These are phyloP conservation scores for Thermophis baileyi DNA, from an alignment of 2,113 vertebrate species.

Conservation along the genomic window DNA sequence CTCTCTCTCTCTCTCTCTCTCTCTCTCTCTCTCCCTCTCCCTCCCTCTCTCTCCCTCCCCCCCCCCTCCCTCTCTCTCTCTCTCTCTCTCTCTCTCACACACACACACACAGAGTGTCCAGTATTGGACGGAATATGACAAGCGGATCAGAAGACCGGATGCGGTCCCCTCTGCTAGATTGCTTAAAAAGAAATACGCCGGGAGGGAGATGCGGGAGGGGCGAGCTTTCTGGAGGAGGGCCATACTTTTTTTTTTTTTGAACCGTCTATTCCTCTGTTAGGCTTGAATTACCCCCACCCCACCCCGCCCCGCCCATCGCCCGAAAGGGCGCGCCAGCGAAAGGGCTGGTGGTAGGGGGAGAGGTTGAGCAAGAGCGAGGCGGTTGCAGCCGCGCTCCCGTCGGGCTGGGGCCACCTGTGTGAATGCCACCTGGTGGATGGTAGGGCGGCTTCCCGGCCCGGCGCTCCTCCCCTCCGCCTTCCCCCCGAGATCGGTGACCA, in stretches of 20 bases:
- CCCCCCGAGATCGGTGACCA: conserved; percentile 24
- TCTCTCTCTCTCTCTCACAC: neutral
- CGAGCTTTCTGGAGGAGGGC: neutral
- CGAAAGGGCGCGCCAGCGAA: neutral
- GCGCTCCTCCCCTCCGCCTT: conserved; percentile 22
- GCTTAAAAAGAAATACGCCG: neutral
- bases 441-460: conserved; percentile 35
- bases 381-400: conserved; percentile 17
- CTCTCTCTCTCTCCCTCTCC: no score
- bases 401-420: conserved; percentile 79
- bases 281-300: neutral
- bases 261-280: neutral
- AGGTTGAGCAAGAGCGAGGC: neutral
- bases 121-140: neutral
- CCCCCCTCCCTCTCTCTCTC: no score
- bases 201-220: neutral
- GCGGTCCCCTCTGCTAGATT: neutral
- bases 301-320: neutral
- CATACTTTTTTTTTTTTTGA: neutral
- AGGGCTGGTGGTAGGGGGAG: neutral
- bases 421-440: conserved; percentile 85
- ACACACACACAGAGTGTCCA: neutral
- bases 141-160: neutral
- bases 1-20: no score
- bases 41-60: no score